These are phyloP conservation scores for Maccullochella peelii DNA, from an alignment of 2,113 vertebrate genomes.

Conservation along the genomic window DNA sequence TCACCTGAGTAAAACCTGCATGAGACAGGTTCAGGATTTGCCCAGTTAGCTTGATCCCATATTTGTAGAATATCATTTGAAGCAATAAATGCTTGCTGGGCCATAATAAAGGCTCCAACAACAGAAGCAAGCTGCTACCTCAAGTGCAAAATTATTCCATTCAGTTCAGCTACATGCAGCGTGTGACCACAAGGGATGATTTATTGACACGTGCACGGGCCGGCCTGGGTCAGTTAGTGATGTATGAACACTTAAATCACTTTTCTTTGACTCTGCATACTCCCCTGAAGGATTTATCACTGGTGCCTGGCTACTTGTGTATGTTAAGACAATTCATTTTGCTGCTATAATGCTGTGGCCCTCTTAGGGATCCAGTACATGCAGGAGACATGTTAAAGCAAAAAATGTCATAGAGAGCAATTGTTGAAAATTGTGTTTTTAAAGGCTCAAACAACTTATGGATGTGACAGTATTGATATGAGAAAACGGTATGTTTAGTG, in stretches of 20 bases:
- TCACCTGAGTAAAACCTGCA: constrained; percentile 18
- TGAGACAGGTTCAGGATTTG: constrained; percentile 17
- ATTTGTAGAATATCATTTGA: constrained; percentile 29
- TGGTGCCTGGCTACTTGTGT: neutral
- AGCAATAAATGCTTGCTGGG: constrained; percentile 3
- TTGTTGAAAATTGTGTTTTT: neutral
- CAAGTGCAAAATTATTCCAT: constrained; percentile 38
- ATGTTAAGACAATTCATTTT: neutral
- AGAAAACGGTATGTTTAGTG: neutral
- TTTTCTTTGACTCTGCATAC: constrained; percentile 12
- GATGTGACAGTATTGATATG: neutral
- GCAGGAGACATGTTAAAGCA: neutral
- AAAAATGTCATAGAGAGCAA: neutral
- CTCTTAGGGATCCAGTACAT: neutral
- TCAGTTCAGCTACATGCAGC: neutral
- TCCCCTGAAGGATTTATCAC: constrained; percentile 14
- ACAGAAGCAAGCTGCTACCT: constrained; percentile 15
- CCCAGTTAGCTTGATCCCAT: constrained; percentile 29
- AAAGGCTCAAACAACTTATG: neutral
- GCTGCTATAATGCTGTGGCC: neutral
- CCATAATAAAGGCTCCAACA: constrained; percentile 18
- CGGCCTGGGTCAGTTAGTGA: constrained; percentile 3
- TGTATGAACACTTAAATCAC: constrained; percentile 22
- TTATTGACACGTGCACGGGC: neutral
- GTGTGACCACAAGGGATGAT: constrained; percentile 23